Evolutionary conservation across 1,140 invertebrate species (phyloP).

Genomic region (Chymomyza costata): DNA sequence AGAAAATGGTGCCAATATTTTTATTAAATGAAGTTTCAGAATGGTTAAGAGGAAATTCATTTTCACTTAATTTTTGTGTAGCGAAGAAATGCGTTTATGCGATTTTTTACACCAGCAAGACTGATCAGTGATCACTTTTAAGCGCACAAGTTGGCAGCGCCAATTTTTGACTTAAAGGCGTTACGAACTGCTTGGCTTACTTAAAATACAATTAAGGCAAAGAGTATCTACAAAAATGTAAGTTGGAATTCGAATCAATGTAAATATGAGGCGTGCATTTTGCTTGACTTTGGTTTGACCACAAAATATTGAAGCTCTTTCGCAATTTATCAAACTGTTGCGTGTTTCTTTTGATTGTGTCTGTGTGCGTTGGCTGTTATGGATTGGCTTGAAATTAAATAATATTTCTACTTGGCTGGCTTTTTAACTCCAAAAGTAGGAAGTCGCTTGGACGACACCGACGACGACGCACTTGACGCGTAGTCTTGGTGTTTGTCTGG

Average conservation of each 20-base stretch:
- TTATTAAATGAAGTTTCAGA: too few species aligned
- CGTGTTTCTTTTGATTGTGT: slow-evolving; percentile 19
- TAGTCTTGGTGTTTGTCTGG: slow-evolving; percentile 35
- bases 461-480: slow-evolving; percentile 64
- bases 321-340: slow-evolving; percentile 25
- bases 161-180: too few species aligned
- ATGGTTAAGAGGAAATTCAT: too few species aligned
- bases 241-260: slow-evolving; percentile 51
- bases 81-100: too few species aligned
- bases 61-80: too few species aligned
- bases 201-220: too few species aligned
- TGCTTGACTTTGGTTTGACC: slow-evolving; percentile 35
- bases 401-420: slow-evolving; percentile 55
- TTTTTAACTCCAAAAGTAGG: slow-evolving; percentile 37
- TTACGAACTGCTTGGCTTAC: too few species aligned
- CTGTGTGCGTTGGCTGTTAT: slow-evolving; percentile 10
- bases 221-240: slow-evolving; percentile 15
- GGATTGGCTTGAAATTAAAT: slow-evolving; percentile 65
- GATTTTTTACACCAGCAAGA: too few species aligned
- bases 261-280: slow-evolving; percentile 25
- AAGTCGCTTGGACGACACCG: slow-evolving; percentile 24
- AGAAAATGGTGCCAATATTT: too few species aligned
- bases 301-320: slow-evolving; percentile 21
- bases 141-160: too few species aligned
- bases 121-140: too few species aligned